Evolutionary conservation across 2,888 invertebrate genomes (phyloP), one percentile per base, ranked within the genome.

Genomic region (Aricia artaxerxes): DNA sequence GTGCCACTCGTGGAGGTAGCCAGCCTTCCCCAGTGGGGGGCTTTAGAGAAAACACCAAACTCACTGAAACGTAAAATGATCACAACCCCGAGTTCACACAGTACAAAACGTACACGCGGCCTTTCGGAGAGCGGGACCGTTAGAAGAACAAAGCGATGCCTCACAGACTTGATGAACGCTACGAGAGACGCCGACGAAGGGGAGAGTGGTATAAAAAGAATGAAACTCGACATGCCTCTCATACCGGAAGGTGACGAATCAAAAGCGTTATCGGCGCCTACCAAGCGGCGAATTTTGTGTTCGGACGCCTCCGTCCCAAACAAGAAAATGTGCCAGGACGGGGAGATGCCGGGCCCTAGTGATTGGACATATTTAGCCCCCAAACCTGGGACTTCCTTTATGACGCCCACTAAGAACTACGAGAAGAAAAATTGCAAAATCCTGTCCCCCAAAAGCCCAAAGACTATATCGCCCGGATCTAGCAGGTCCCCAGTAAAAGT

Each of bases 31-130:
- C 85, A 84, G 13, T 90, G 91, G 89, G 89, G 83, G 81, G 83
- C 87, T 0, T 83, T 92, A 5, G 95, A 95, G 77, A 89, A 88
- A 16, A 95, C 95, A 1, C 95, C 95, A 0, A 89, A 90, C 78
- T 94, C 95, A 0, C 81, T 94, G 1, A 95, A 94, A 82, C 90
- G 95, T 0, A 87, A 84, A 60, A 73, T 82, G 3, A 81, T 80
- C 7, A 79, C 83, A 4, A 86, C 90, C 2, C 87, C 90, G 2
- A 82, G 84, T 31, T 85, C 88, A 1, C 81, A 81, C 73, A 82
- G 84, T 75, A 83, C 78, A 81, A 88, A 89, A 79, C 85, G 88
- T 0, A 73, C 80, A 9, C 83, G 84, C 2, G 53, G 81, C 0
- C 84, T 80, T 0, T 76, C 76, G 16, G 83, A 83, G n/a, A 83